phyloP scores from a whole-genome alignment of 2,888 invertebrate genomes.

The Osmoderma eremita region DNA sequence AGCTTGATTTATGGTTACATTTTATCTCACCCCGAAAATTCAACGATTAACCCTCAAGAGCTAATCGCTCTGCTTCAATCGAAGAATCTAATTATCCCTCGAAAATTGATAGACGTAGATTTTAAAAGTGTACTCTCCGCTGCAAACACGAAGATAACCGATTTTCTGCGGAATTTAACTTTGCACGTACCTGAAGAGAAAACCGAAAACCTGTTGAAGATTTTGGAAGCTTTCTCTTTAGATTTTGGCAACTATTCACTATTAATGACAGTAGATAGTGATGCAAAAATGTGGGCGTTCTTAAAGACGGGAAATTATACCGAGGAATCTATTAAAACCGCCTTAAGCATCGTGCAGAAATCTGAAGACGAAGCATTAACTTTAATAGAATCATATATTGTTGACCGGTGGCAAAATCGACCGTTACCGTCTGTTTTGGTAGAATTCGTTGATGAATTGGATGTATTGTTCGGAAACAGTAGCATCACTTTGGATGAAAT shows the following conservation, averaged over 20 bases:
- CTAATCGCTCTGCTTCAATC: constrained; percentile 15
- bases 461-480: constrained; percentile 29
- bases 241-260: constrained; percentile 38
- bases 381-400: constrained; percentile 9
- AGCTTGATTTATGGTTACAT: constrained; percentile 11
- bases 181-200: constrained; percentile 27
- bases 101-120: constrained; percentile 15
- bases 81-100: not conserved
- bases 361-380: constrained; percentile 38
- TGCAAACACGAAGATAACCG: not conserved
- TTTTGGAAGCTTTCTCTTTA: constrained; percentile 40
- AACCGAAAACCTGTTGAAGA: constrained; percentile 25
- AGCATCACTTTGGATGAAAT: not conserved
- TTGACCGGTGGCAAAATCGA: not conserved
- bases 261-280: constrained; percentile 28
- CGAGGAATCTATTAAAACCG: constrained; percentile 28
- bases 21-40: not conserved
- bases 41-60: constrained; percentile 6
- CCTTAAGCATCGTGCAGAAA: constrained; percentile 33
- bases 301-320: constrained; percentile 44
- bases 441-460: constrained; percentile 23
- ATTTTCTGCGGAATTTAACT: constrained; percentile 35
- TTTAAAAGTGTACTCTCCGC: not conserved
- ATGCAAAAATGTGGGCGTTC: constrained; percentile 38
- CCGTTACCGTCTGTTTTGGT: not conserved